phyloP scores from a whole-genome alignment of 2,797 vertebrate genomes.

The Tauraco hartlaubi region DNA sequence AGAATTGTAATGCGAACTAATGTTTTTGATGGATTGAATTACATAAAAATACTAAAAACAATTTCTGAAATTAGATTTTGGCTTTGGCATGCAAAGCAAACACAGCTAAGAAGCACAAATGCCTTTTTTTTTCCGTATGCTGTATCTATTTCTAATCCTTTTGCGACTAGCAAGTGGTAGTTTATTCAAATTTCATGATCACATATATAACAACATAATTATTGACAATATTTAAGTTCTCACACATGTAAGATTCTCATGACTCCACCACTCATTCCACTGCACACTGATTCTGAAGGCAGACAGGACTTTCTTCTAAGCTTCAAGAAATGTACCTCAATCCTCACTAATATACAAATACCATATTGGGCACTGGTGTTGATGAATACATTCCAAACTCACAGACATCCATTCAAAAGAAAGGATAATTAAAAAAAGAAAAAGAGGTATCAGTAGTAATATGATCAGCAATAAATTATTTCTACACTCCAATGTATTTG shows the following conservation, averaged over 20 bases:
- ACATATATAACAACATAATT: background rate
- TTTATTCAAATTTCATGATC: background rate
- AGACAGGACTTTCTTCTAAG: background rate
- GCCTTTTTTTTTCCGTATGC: background rate
- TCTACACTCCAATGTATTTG: background rate
- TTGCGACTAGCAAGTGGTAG: background rate
- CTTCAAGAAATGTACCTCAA: background rate
- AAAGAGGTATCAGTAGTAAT: background rate
- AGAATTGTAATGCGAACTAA: background rate
- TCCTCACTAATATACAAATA: background rate
- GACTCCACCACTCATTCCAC: background rate
- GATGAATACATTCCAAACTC: background rate
- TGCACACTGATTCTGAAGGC: background rate
- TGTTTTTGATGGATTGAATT: background rate
- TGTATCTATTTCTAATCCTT: background rate
- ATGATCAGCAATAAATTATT: background rate
- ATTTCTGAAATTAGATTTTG: constrained; percentile 4
- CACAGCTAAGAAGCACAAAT: background rate
- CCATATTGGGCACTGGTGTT: background rate
- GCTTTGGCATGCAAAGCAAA: background rate
- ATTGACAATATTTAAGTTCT: background rate
- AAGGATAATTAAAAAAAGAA: background rate
- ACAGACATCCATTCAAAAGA: background rate
- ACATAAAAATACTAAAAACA: background rate
- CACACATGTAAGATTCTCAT: background rate